Percentiles rank a stretch among this genome's conserved stretches.
Conservation (phyloP, 2,888 invertebrate species). For the Dicranocentrus wangi region DNA sequence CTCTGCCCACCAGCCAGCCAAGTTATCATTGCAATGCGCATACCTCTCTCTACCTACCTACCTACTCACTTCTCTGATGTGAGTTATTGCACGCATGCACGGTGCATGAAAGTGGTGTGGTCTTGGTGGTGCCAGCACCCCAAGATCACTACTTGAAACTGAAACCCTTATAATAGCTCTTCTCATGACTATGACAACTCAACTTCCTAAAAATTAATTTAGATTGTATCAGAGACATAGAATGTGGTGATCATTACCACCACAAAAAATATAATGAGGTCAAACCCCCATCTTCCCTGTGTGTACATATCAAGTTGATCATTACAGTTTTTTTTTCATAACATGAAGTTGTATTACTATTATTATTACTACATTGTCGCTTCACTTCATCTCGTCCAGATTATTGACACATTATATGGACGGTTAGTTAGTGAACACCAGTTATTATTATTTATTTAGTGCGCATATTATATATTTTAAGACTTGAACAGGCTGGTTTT, state of each 20-base stretch:
- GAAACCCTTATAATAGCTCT: too few relatives aligned
- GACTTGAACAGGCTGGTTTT: not conserved
- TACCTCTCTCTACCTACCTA: too few relatives aligned
- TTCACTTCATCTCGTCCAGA: too few relatives aligned
- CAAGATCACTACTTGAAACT: too few relatives aligned
- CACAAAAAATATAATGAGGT: conserved; percentile 34
- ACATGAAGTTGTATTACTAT: not conserved
- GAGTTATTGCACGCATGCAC: too few relatives aligned
- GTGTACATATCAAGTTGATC: not conserved
- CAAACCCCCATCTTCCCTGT: not conserved
- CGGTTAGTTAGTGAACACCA: not conserved
- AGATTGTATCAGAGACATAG: conserved; percentile 9
- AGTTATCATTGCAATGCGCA: too few relatives aligned
- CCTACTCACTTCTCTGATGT: too few relatives aligned
- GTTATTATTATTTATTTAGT: not conserved
- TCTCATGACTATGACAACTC: too few relatives aligned
- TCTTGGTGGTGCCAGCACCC: too few relatives aligned
- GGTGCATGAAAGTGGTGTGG: too few relatives aligned
- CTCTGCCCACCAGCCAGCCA: not conserved
- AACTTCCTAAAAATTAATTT: conserved; percentile 24
- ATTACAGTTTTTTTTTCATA: not conserved
- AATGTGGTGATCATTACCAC: not conserved
- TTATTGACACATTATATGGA: not conserved
- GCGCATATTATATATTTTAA: conserved; percentile 4
- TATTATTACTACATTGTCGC: not conserved